Evolutionary conservation across 2,797 vertebrate species (phyloP).

Genomic region (Enteromius mattozi): DNA sequence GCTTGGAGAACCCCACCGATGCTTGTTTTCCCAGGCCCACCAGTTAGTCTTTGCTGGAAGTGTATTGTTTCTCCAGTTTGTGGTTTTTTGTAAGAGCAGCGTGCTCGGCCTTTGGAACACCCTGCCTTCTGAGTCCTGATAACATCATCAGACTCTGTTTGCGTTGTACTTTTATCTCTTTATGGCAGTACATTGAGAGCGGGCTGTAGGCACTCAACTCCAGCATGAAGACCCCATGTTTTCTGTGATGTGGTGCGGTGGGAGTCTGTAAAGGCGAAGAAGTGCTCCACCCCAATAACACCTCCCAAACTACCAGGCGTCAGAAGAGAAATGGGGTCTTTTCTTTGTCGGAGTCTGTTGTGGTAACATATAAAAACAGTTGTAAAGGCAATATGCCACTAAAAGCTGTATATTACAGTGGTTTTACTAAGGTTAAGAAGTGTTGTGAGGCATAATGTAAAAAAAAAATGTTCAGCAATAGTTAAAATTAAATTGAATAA

Average conservation of each 20-base stretch:
- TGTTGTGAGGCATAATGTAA: not conserved
- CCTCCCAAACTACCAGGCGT: conserved; percentile 22
- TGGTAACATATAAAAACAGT: not conserved
- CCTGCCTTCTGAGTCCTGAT: conserved; percentile 36
- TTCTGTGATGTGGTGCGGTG: conserved; percentile 43
- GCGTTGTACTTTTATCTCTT: conserved; percentile 28
- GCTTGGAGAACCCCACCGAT: conserved; percentile 4
- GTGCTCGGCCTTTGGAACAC: conserved; percentile 28
- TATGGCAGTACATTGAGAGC: conserved; percentile 16
- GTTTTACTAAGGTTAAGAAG: not conserved
- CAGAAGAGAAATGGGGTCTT: not conserved
- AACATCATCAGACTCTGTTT: conserved; percentile 45
- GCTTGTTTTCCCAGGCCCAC: conserved; percentile 17
- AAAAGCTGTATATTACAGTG: no score
- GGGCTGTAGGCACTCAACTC: conserved; percentile 17
- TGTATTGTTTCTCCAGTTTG: conserved; percentile 27
- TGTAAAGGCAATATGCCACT: conserved; percentile 4
- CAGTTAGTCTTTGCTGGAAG: conserved; percentile 27
- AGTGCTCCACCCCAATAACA: not conserved
- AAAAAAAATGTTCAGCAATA: not conserved
- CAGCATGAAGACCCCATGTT: conserved; percentile 2
- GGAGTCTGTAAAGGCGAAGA: not conserved
- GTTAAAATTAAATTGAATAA: not conserved
- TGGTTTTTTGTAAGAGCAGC: conserved; percentile 27
- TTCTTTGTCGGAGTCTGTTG: not conserved